These are phyloP conservation scores for Mimumesa dahlbomi DNA, from an alignment of 2,888 invertebrate genomes.

Conservation along the genomic window DNA sequence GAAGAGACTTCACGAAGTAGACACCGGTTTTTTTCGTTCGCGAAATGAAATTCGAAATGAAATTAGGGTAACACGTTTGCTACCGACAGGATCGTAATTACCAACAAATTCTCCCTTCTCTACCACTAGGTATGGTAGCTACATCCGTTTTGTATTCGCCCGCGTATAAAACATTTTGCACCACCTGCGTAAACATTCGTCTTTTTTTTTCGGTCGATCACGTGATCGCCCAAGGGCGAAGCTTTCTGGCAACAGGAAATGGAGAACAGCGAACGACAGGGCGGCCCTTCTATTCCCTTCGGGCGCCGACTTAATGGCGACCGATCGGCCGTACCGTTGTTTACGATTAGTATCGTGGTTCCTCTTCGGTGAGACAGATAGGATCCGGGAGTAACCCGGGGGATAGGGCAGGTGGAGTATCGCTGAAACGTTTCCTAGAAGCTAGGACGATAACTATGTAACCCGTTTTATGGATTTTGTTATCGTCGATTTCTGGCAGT, in stretches of 20 bases:
- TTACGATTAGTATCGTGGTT: slow-evolving; percentile 52
- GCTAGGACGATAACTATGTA: slow-evolving; percentile 29
- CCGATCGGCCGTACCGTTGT: slow-evolving; percentile 52
- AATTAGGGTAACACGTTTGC: neutral
- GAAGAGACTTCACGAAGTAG: too few relatives aligned
- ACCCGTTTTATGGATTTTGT: slow-evolving; percentile 51
- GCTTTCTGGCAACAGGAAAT: slow-evolving; percentile 49
- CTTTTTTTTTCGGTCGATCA: slow-evolving; percentile 29
- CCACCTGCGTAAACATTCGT: slow-evolving; percentile 41
- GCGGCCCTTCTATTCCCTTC: slow-evolving; percentile 27
- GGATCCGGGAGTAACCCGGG: neutral
- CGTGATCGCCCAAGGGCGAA: slow-evolving; percentile 42
- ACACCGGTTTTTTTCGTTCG: too few relatives aligned
- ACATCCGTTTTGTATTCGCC: neutral
- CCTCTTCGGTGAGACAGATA: slow-evolving; percentile 31
- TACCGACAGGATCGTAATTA: slow-evolving; percentile 11
- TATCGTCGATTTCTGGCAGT: slow-evolving; percentile 45
- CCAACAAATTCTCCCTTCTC: neutral
- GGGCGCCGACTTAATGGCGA: slow-evolving; percentile 48
- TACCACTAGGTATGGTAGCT: too few relatives aligned
- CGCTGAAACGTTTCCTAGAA: slow-evolving; percentile 36
- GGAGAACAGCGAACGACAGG: slow-evolving; percentile 21
- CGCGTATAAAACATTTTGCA: slow-evolving; percentile 6
- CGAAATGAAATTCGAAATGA: too few relatives aligned
- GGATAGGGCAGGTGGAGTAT: slow-evolving; percentile 19